Evolutionary conservation across 1,140 invertebrate genomes (phyloP).

Genomic region (Gyrodactylus bullatarudis): DNA sequence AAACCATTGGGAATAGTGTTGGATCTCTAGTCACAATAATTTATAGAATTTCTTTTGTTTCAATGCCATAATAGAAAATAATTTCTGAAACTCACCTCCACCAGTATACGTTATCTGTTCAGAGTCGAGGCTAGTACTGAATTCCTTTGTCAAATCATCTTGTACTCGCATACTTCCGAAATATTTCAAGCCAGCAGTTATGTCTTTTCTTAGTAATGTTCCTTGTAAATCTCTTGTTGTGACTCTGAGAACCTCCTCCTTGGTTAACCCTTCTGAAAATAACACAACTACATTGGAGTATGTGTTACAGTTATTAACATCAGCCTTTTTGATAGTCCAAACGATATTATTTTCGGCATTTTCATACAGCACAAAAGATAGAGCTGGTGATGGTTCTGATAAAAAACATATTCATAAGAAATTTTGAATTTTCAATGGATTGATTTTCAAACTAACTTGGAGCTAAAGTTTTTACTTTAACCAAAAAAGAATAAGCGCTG

Average conservation of each 20-base stretch:
- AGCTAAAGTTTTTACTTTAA: not conserved
- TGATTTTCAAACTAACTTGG: not conserved
- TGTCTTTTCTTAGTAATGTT: not conserved
- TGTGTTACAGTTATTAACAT: not conserved
- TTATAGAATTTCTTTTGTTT: no score
- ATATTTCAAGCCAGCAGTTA: not conserved
- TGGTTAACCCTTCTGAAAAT: not conserved
- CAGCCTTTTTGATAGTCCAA: not conserved
- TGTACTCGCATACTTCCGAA: not conserved
- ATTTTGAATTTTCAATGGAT: not conserved
- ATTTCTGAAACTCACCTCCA: not conserved
- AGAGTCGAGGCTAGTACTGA: not conserved
- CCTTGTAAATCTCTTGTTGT: not conserved
- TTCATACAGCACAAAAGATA: not conserved
- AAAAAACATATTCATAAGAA: not conserved
- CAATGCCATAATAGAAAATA: no score
- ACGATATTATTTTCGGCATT: not conserved
- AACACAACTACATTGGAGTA: not conserved
- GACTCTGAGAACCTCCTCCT: not conserved
- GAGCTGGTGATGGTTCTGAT: not conserved
- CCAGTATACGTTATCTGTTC: not conserved
- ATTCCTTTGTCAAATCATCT: not conserved
- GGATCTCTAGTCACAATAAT: no score
- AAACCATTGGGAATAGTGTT: no score
- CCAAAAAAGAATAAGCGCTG: not conserved